Conservation (phyloP, 2,797 vertebrate genomes). For the Hafferia zeledoni region DNA sequence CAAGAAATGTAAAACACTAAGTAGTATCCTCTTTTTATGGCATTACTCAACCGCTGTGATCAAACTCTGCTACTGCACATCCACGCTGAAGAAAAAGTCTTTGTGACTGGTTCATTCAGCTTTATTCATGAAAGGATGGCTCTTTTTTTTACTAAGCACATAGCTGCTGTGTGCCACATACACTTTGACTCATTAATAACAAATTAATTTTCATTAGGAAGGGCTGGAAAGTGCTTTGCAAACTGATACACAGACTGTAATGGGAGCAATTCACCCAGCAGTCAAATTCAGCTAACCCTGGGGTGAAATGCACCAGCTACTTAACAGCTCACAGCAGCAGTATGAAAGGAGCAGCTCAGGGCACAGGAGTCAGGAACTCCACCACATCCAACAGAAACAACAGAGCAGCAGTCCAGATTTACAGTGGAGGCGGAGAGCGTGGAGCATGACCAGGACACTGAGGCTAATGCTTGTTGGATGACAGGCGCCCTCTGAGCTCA, state of each 20-base stretch:
- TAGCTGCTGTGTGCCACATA: neutral
- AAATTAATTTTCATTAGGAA: constrained; percentile 13
- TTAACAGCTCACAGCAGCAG: constrained; percentile 16
- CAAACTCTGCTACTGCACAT: neutral
- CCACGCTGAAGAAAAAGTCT: neutral
- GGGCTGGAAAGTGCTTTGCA: constrained; percentile 10
- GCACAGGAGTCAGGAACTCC: neutral
- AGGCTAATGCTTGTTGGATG: constrained; percentile 14
- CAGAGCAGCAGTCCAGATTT: constrained; percentile 9
- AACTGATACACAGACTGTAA: constrained; percentile 23
- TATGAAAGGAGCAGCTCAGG: constrained; percentile 14
- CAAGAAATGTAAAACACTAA: neutral
- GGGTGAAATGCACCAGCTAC: constrained; percentile 30
- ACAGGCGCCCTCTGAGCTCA: neutral
- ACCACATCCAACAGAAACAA: neutral
- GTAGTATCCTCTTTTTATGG: neutral
- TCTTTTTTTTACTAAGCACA: neutral
- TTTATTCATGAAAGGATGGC: constrained; percentile 6
- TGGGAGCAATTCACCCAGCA: constrained; percentile 35
- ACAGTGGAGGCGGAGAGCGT: neutral
- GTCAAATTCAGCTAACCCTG: constrained; percentile 28
- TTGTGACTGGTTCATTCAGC: neutral
- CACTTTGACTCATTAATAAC: constrained; percentile 46
- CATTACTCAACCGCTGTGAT: neutral
- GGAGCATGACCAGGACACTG: constrained; percentile 4